Conservation (phyloP, 2,797 vertebrate genomes). For the Acipenser transmontanus region DNA sequence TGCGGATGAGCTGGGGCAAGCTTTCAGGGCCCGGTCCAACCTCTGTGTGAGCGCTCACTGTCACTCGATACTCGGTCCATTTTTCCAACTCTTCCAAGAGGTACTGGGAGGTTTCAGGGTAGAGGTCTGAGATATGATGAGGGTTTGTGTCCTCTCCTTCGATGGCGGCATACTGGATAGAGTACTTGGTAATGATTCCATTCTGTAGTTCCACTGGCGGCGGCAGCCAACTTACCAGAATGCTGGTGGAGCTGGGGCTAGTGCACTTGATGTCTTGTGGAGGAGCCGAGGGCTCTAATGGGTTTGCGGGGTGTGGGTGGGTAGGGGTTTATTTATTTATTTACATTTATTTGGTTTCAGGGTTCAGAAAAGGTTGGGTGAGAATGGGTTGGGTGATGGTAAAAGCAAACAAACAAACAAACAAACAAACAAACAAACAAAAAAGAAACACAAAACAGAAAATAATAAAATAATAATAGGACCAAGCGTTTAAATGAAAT, state of each 20-base stretch:
- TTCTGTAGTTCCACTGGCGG: constrained; percentile 88
- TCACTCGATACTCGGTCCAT: constrained; percentile 95
- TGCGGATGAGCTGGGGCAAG: constrained; percentile 84
- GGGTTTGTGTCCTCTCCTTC: constrained; percentile 81
- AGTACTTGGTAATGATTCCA: constrained; percentile 88
- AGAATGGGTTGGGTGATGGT: constrained; percentile 70
- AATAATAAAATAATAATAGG: constrained; percentile 62
- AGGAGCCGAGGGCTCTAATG: constrained; percentile 90
- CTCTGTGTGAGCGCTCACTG: constrained; percentile 89
- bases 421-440: constrained; percentile 38
- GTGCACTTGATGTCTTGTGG: constrained; percentile 91
- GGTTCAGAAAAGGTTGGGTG: constrained; percentile 72
- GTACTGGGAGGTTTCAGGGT: constrained; percentile 78
- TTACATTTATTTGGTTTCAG: constrained; percentile 6
- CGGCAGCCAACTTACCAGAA: constrained; percentile 98
- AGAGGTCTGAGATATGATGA: constrained; percentile 73
- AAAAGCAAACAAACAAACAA: constrained; percentile 44
- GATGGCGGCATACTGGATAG: constrained; percentile 74
- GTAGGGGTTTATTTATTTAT: constrained; percentile 25
- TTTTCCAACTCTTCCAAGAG: constrained; percentile 98
- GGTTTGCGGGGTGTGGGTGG: constrained; percentile 27
- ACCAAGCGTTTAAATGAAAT: constrained; percentile 41
- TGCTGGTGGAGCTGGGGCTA: constrained; percentile 94
- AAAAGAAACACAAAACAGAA: constrained; percentile 66
- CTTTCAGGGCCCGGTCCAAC: constrained; percentile 95